These are phyloP conservation scores for Volucella zonaria DNA, from an alignment of 2,888 invertebrate species.

Conservation along the genomic window DNA sequence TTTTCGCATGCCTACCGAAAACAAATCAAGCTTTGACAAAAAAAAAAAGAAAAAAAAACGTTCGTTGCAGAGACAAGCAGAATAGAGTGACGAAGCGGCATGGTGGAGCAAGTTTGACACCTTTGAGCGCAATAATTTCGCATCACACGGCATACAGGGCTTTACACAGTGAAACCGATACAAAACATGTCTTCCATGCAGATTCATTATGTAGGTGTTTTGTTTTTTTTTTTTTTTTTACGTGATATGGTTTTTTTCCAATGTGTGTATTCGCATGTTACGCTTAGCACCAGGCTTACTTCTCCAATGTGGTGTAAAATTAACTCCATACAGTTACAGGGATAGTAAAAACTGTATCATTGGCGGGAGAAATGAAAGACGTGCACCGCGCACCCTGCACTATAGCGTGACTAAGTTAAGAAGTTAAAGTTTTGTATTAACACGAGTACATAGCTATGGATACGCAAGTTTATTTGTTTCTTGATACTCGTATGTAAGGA, in stretches of 20 bases:
- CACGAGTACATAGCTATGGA: constrained; percentile 42
- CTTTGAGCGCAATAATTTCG: constrained; percentile 45
- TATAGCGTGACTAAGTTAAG: constrained; percentile 61
- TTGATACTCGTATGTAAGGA: neutral
- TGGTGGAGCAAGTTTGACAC: constrained; percentile 55
- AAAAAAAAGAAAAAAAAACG: neutral
- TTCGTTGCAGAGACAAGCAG: constrained; percentile 7
- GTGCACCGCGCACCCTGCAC: neutral
- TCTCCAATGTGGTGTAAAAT: constrained; percentile 47
- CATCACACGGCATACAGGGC: constrained; percentile 25
- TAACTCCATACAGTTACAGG: constrained; percentile 16
- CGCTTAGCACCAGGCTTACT: constrained; percentile 35
- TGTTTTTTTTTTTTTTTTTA: constrained; percentile 37
- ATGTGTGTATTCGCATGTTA: constrained; percentile 35
- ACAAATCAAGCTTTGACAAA: constrained; percentile 23
- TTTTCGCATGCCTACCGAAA: constrained; percentile 33
- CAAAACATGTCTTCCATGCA: constrained; percentile 66
- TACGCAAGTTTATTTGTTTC: constrained; percentile 3
- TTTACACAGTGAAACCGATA: constrained; percentile 20
- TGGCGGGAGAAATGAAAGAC: constrained; percentile 22
- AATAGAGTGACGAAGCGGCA: constrained; percentile 29
- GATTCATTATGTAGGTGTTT: constrained; percentile 39
- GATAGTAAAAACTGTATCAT: neutral
- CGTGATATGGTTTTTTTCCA: constrained; percentile 56
- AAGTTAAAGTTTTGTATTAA: constrained; percentile 45